phyloP scores from a whole-genome alignment of 2,797 vertebrate species.

The Pipistrellus pipistrellus region DNA sequence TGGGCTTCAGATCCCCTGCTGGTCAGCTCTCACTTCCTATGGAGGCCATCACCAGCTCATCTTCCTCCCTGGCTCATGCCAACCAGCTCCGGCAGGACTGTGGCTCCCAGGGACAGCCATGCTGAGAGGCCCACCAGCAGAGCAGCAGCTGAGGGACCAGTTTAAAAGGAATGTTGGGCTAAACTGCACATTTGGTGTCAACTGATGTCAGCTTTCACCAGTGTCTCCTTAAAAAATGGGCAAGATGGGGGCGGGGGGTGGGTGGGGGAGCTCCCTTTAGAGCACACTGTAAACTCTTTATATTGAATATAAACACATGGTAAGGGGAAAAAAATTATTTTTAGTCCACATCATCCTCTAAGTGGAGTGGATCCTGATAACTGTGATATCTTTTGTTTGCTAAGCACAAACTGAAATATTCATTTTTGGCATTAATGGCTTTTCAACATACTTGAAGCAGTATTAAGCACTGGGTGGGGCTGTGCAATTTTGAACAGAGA shows the following conservation, averaged over 20 bases:
- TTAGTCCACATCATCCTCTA: neutral
- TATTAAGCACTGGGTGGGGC: neutral
- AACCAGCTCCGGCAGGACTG: neutral
- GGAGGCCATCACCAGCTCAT: neutral
- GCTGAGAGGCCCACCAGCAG: neutral
- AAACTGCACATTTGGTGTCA: neutral
- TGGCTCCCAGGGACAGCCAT: neutral
- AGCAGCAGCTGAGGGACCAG: neutral
- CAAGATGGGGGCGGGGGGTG: neutral
- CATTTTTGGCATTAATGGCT: neutral
- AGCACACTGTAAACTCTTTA: neutral
- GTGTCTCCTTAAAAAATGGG: conserved; percentile 4
- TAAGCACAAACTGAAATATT: conserved; percentile 51
- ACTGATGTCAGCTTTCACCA: neutral
- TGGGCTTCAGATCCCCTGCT: neutral
- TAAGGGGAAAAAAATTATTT: conserved; percentile 1
- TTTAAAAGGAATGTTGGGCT: neutral
- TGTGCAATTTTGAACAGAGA: neutral
- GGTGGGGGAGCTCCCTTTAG: neutral
- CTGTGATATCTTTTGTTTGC: conserved; percentile 47
- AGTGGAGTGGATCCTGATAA: conserved; percentile 14
- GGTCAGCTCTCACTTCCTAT: neutral
- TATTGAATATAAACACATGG: conserved; percentile 33
- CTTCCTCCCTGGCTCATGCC: neutral
- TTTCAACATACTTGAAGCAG: conserved; percentile 17